phyloP scores from a whole-genome alignment of 2,113 vertebrate genomes.

The Trogon surrucura region DNA sequence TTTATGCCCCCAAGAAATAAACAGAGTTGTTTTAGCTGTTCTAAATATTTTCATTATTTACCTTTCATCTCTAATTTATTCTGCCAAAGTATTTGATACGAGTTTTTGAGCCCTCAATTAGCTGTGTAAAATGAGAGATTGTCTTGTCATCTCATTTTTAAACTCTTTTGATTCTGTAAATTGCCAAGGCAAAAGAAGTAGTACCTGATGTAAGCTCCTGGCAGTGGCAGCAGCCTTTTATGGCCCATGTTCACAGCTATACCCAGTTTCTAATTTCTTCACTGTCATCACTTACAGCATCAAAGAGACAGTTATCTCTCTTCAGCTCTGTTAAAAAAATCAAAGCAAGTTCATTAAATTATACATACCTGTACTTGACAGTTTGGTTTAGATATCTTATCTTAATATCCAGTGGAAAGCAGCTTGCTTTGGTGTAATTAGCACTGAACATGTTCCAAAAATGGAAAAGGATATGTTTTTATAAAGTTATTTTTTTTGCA shows the following conservation, averaged over 20 bases:
- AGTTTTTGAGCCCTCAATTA: constrained; percentile 24
- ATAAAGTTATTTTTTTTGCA: background rate
- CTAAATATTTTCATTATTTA: constrained; percentile 32
- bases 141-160: constrained; percentile 34
- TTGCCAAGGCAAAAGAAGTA: constrained; percentile 1
- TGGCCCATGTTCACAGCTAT: background rate
- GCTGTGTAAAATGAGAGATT: constrained; percentile 10
- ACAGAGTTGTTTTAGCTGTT: background rate
- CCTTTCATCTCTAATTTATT: background rate
- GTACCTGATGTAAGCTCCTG: constrained; percentile 21
- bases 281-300: constrained; percentile 25
- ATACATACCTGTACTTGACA: constrained; percentile 21
- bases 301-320: constrained; percentile 2
- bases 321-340: constrained; percentile 19
- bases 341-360: constrained; percentile 35
- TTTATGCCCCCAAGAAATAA: background rate
- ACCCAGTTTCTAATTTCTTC: constrained; percentile 8
- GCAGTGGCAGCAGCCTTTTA: constrained; percentile 8
- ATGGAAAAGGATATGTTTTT: background rate
- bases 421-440: constrained; percentile 16
- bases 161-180: constrained; percentile 42
- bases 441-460: background rate
- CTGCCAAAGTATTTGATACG: background rate
- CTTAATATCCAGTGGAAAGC: constrained; percentile 44
- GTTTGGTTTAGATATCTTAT: constrained; percentile 24